Evolutionary conservation across 2,797 vertebrate species (phyloP), one percentile per base, ranked within the genome.

Genomic region (Bryconaethiops microstoma): DNA sequence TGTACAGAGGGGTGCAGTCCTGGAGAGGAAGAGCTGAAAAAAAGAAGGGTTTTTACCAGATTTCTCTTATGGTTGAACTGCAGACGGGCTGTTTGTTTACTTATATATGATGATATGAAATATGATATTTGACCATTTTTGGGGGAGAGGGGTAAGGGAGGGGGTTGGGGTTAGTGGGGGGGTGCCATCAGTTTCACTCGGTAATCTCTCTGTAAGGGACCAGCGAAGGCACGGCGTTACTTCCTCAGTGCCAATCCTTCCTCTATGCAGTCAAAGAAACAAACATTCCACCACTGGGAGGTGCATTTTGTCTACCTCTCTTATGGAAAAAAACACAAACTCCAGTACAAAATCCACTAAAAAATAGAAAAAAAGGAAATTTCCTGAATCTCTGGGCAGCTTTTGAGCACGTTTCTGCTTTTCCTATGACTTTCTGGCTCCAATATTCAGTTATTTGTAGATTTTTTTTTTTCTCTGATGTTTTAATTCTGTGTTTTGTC

Each of bases 221-320:
- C 82, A 80, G 82, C 45, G 45, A 71, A 73, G 74, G 81, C 84
- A 77, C 77, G 42, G 78, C 70, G 82, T 81, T 64, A 73, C 80
- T 65, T 59, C 50, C 77, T 81, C 83, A 71, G 84, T 87, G 87
- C 87, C 87, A 87, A 88, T 83, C 73, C 77, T 85, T 91, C 86
- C 81, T 81, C 88, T 92, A 92, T 91, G 91, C 92, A 92, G 86
- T 42, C 35, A 21, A 62, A 52, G 48, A 68, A 21, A 40, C 29
- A 80, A 48, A 93, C 92, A 93, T 94, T 94, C 93, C 92, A 91
- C 60, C 70, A 71, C 5, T 57, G 88, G 89, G 87, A 86, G 87
- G 90, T 88, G 76, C 55, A 87, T 85, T 84, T 86, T 83, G 76
- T 77, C 67, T 83, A 86, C 88, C 89, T 90, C 88, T 83, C 77